Evolutionary conservation across 2,113 vertebrate genomes (phyloP), one percentile per base, ranked within the genome.

Genomic region (Hippopotamus amphibius): DNA sequence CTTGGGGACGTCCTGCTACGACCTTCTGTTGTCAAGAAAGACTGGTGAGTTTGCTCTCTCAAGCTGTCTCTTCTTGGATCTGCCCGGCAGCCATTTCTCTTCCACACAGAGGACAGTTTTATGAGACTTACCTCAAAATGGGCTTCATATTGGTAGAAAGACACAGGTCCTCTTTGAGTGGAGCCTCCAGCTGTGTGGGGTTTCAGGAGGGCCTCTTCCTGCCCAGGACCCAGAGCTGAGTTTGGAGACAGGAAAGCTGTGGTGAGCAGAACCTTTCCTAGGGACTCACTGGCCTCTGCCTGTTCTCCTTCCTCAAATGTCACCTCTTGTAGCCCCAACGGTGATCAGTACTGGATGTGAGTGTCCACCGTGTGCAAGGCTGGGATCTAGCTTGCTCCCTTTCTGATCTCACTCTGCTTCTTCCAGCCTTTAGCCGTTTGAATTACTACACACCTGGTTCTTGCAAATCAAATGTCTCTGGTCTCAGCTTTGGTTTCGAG

Each of bases 331-430:
- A 43, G 65, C 28, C 11, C 41, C 46, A 41, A 0, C 30, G 43
- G 48, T 65, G 22, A n/a, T 71, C 46, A 48, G 2, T 7, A 30
- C 30, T 69, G 28, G 59, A 7, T 37, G 13, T 30, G 57, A 53
- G 30, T 6, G 5, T 37, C 0, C 2, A 30, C 3, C 4, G 33
- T 6, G 0, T 37, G 4, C 2, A 15, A 71, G 16, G 41, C 6
- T 22, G 5, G 63, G 22, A 14, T 7, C 37, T 80, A 2, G 33
- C 17, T 28, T 6, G 0, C 3, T 43, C 19, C 6, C 28, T 46
- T 59, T 43, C 24, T 17, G 19, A 3, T 84, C 24, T 37, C 24
- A 1, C 4, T 46, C 33, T 72, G 37, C 33, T 69, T 80, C 26
- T 59, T 46, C 55, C 0, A 55, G 17, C 2, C 22, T 63, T 74